These are phyloP conservation scores for Noctua janthe DNA, from an alignment of 2,888 invertebrate genomes.

Conservation along the genomic window DNA sequence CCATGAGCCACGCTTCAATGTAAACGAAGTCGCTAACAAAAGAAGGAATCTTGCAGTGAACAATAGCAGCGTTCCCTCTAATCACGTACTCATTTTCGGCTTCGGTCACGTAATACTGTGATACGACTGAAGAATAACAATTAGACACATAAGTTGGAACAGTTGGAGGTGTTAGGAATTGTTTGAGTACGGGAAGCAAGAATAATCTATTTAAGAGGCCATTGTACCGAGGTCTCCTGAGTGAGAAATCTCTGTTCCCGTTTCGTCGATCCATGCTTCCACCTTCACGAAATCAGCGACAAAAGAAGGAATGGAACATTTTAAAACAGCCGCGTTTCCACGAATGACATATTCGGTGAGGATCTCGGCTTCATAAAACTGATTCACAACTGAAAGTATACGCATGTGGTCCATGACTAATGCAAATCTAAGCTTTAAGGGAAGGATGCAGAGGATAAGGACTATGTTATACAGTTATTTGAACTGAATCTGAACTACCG, in stretches of 20 bases:
- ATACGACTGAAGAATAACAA: slow-evolving; percentile 93
- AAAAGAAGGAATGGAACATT: slow-evolving; percentile 97
- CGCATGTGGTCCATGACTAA: slow-evolving; percentile 46
- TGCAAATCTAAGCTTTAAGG: slow-evolving; percentile 24
- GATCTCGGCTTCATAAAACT: slow-evolving; percentile 97
- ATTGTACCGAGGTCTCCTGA: slow-evolving; percentile 93
- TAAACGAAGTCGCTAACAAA: slow-evolving; percentile 98
- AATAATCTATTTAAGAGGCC: slow-evolving; percentile 75
- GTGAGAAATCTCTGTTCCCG: slow-evolving; percentile 92
- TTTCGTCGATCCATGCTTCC: slow-evolving; percentile 94
- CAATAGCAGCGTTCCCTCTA: slow-evolving; percentile 96
- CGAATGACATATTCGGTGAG: slow-evolving; percentile 97
- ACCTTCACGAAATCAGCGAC: slow-evolving; percentile 98
- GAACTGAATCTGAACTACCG: slow-evolving; percentile 91
- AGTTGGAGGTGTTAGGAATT: slow-evolving; percentile 78
- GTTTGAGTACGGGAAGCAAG: slow-evolving; percentile 76
- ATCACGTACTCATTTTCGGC: slow-evolving; percentile 98
- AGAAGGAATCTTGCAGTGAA: slow-evolving; percentile 98
- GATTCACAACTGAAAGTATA: slow-evolving; percentile 92
- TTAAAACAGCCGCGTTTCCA: slow-evolving; percentile 96
- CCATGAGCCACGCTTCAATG: slow-evolving; percentile 96
- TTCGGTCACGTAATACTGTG: slow-evolving; percentile 97
- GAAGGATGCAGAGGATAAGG: slow-evolving; percentile 53
- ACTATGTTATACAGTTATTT: slow-evolving; percentile 43
- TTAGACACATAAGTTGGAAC: slow-evolving; percentile 77